phyloP scores from a whole-genome alignment of 2,113 vertebrate species.

The Tetrao urogallus region DNA sequence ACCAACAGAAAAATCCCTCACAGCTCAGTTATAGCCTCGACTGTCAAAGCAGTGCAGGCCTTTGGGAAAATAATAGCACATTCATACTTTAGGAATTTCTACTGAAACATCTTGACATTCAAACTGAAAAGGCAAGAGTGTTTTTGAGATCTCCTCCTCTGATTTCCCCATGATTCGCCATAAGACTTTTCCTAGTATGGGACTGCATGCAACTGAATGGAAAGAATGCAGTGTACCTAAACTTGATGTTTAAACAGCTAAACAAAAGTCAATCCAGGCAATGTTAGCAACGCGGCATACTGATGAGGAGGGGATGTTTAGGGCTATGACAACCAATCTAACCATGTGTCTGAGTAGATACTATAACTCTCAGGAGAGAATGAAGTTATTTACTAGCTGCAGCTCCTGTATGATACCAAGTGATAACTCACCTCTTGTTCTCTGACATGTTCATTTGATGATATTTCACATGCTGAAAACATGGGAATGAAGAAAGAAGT shows the following conservation, averaged over 20 bases:
- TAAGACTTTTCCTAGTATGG: not conserved
- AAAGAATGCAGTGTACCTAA: not conserved
- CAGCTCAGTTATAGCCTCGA: not conserved
- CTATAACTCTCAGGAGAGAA: not conserved
- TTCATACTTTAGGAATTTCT: not conserved
- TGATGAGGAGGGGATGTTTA: not conserved
- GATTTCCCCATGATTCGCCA: not conserved
- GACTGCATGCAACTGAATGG: not conserved
- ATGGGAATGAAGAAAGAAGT: not conserved
- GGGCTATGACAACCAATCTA: not conserved
- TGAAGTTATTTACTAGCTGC: constrained; percentile 1
- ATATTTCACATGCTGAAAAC: constrained; percentile 2
- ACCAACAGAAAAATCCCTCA: not conserved
- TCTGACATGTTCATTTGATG: not conserved
- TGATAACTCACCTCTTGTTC: not conserved
- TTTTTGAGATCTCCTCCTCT: not conserved
- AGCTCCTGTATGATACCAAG: not conserved
- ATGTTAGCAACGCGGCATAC: not conserved
- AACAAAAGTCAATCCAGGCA: not conserved
- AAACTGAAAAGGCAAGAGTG: not conserved
- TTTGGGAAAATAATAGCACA: not conserved
- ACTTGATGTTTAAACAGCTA: not conserved
- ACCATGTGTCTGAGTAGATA: not conserved
- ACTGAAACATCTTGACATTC: not conserved
- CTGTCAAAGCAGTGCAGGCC: not conserved